These are phyloP conservation scores for Crypturellus undulatus DNA, from an alignment of 2,113 vertebrate genomes.

Conservation along the genomic window DNA sequence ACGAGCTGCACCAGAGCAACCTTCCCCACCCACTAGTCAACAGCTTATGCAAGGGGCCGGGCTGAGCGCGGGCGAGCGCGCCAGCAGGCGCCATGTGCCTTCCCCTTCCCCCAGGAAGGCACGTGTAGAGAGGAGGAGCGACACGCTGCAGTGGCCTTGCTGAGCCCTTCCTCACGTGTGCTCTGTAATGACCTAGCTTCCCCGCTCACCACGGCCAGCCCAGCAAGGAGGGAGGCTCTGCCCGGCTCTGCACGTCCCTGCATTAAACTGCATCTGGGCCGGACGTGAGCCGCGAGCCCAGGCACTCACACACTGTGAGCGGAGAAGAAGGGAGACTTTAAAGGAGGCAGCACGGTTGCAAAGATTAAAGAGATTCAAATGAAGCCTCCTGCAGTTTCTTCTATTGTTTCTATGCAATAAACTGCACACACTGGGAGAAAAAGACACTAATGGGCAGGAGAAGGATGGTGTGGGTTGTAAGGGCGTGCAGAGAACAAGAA, in stretches of 20 bases:
- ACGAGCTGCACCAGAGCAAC: neutral
- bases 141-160: conserved; percentile 2
- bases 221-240: neutral
- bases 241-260: too few relatives aligned
- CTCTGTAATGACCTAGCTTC: conserved; percentile 19
- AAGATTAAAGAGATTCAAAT: neutral
- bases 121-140: conserved; percentile 72
- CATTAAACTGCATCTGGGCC: neutral
- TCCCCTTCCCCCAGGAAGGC: neutral
- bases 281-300: neutral
- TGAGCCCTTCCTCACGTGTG: conserved; percentile 60
- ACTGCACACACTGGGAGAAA: neutral
- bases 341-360: fast-evolving
- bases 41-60: conserved; percentile 73
- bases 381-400: neutral
- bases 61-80: neutral
- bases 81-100: conserved; percentile 31
- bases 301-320: too few relatives aligned
- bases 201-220: neutral
- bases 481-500: fast-evolving
- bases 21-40: conserved; percentile 14
- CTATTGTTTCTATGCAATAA: neutral
- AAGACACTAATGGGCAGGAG: neutral
- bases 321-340: too few relatives aligned
- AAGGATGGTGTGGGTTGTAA: neutral